These are phyloP conservation scores for Gisinianus flammeolus DNA, from an alignment of 2,888 invertebrate genomes.

Conservation along the genomic window DNA sequence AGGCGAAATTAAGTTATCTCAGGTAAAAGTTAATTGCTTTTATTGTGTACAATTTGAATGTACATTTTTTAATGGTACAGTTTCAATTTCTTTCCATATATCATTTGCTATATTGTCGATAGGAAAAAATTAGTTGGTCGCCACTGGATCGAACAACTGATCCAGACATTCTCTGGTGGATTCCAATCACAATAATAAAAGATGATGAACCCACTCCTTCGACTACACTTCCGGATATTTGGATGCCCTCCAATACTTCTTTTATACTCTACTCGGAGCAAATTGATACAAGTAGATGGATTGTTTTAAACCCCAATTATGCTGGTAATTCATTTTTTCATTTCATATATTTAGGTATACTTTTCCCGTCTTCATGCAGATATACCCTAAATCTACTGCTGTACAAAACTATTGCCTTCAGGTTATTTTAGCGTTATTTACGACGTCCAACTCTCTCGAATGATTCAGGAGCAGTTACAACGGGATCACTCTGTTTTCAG, in stretches of 20 bases:
- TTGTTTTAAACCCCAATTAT: conserved; percentile 21
- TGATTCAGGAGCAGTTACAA: conserved; percentile 18
- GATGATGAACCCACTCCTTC: background rate
- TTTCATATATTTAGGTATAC: conserved; percentile 1
- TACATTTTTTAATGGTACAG: too few species aligned
- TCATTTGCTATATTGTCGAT: background rate
- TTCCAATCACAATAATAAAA: conserved; percentile 11
- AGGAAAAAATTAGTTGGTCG: conserved; percentile 17
- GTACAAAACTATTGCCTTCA: too few species aligned
- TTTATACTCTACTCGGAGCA: background rate
- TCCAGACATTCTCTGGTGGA: conserved; percentile 21
- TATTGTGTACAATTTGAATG: background rate
- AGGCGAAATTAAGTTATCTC: conserved; percentile 3
- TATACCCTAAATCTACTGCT: too few species aligned
- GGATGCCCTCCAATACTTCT: conserved; percentile 11
- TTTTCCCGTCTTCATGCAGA: conserved; percentile 11
- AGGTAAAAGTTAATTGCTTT: conserved; percentile 13
- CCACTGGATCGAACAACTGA: background rate
- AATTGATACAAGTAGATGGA: background rate
- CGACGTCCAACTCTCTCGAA: background rate
- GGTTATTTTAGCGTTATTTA: conserved; percentile 23
- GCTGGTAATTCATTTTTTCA: background rate
- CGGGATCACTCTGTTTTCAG: conserved; percentile 10
- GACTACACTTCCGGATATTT: background rate
- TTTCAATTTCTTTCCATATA: too few species aligned